phyloP scores from a whole-genome alignment of 1,140 invertebrate species.

The Saccostrea glomerata region DNA sequence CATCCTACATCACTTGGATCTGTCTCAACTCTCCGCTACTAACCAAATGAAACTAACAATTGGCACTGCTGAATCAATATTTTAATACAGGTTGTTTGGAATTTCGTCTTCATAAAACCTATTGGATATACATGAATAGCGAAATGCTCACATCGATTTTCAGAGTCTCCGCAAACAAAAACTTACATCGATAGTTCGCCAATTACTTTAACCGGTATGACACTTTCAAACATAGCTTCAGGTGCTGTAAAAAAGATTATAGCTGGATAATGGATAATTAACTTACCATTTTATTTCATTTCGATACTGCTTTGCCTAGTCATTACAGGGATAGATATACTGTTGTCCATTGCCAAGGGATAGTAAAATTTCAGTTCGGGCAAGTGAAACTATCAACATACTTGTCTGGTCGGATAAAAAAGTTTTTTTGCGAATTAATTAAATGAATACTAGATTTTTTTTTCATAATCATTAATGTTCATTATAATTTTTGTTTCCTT shows the following conservation, averaged over 20 bases:
- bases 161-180: slow-evolving; percentile 9
- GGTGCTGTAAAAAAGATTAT: neutral
- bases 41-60: neutral
- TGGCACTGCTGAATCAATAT: neutral
- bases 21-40: neutral
- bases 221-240: neutral
- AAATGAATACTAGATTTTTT: too few relatives aligned
- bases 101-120: slow-evolving; percentile 15
- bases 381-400: too few relatives aligned
- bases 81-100: slow-evolving; percentile 27
- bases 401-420: too few relatives aligned
- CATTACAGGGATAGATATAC: too few relatives aligned
- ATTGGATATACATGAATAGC: slow-evolving; percentile 35
- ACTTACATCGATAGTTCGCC: slow-evolving; percentile 17
- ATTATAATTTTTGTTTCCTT: too few relatives aligned
- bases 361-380: too few relatives aligned
- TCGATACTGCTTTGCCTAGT: neutral
- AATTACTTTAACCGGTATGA: neutral
- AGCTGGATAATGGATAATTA: neutral
- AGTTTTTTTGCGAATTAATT: too few relatives aligned
- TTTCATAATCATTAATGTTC: too few relatives aligned
- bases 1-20: neutral
- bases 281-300: neutral
- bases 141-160: slow-evolving; percentile 19
- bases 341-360: too few relatives aligned